phyloP scores from a whole-genome alignment of 2,113 vertebrate species.

The Oncorhynchus gorbuscha region DNA sequence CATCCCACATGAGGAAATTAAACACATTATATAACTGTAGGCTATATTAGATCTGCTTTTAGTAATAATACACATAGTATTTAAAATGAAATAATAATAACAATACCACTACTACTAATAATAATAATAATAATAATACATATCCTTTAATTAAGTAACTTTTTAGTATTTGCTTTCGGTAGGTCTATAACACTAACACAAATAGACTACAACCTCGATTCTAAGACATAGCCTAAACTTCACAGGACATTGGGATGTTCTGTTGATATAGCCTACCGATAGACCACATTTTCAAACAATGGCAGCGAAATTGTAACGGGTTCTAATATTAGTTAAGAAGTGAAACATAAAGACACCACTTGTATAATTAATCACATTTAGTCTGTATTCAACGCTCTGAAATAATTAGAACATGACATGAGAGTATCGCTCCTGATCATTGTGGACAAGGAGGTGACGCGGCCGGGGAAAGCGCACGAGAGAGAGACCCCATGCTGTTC shows the following conservation, averaged over 20 bases:
- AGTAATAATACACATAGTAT: too few species aligned
- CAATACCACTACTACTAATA: too few species aligned
- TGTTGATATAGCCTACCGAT: background rate
- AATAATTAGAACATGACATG: background rate
- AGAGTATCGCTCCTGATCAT: background rate
- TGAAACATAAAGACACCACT: background rate
- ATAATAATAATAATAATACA: too few species aligned
- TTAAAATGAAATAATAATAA: too few species aligned
- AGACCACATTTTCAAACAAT: background rate
- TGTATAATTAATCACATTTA: background rate
- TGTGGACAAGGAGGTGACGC: background rate
- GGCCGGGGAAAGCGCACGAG: background rate
- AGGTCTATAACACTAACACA: too few species aligned
- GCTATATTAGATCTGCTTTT: too few species aligned
- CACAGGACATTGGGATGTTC: background rate
- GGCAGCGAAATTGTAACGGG: background rate
- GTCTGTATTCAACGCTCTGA: background rate
- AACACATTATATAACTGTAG: too few species aligned
- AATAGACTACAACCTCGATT: too few species aligned
- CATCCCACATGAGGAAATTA: too few species aligned
- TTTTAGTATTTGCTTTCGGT: too few species aligned
- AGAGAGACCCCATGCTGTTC: background rate
- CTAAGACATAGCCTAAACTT: too few species aligned
- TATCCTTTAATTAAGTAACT: too few species aligned
- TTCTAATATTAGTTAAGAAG: background rate